Base-by-base conservation (phyloP, 2,888 invertebrate species). In the Synanthedon vespiformis region DNA sequence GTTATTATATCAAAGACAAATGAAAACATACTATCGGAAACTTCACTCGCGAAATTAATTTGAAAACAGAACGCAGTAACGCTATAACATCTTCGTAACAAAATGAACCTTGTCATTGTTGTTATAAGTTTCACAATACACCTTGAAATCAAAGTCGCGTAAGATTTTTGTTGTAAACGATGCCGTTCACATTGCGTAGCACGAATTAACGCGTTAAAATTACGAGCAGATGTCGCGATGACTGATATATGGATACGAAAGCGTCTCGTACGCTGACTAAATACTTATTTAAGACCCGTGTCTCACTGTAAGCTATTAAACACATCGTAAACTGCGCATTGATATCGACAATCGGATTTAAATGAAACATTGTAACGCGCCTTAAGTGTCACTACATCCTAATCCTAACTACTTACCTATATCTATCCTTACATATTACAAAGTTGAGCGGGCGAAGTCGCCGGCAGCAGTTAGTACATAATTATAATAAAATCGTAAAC, bases 131-230 rank as follows among this genome's bases (percentile, higher is more conserved):
- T 56, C 52, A 58, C 59, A 61, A 63, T 65, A 48, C 53, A 53
- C 56, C 16, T 58, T 55, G 50, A 53, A 44, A 53, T 5, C 6
- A 14, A 10, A 27, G 40, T 40, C 34, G 10, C 16, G 12, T 56
- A 34, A 16, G 61, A 57, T 55, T 44, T 64, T 67, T 57, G 27
- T 41, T 47, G 22, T 63, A 56, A 66, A 54, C 56, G 11, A 40
- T 27, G 58, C 56, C 57, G 57, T 70, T 62, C 63, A 69, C 60
- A 60, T 64, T 61, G 61, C 58, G 63, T 61, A 59, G 61, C 62
- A 68, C 69, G 68, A 74, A 77, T 75, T 74, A 77, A 61, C 65
- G 65, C 65, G 66, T 67, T 74, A 72, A 76, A 75, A 77, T 77
- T 68, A 75, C 65, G 55, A 67, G 60, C 79, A 76, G 73, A 77